Evolutionary conservation across 2,113 vertebrate species (phyloP).

Genomic region (Peromyscus polionotus): DNA sequence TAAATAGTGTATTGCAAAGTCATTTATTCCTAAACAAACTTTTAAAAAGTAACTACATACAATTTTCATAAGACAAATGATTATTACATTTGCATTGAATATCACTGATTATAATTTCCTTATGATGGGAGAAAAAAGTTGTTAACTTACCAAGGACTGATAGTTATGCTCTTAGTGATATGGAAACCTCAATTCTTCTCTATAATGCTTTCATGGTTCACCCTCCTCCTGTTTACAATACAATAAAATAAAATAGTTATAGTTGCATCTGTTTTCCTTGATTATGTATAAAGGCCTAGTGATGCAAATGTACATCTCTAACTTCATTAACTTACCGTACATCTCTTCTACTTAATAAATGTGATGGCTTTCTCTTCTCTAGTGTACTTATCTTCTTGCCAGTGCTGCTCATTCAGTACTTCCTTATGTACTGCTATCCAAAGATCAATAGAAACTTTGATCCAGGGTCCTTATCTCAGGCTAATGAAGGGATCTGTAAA

Average conservation of each 20-base stretch:
- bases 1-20: not conserved
- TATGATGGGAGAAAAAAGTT: not conserved
- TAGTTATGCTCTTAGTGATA: not conserved
- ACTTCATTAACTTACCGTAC: not conserved
- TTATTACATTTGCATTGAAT: not conserved
- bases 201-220: not conserved
- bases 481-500: slow-evolving; percentile 25
- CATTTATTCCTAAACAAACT: not conserved
- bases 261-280: not conserved
- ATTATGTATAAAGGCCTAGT: not conserved
- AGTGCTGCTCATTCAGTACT: not conserved
- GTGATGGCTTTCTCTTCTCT: not conserved
- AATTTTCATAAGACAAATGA: not conserved
- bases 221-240: not conserved
- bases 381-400: not conserved
- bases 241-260: not conserved
- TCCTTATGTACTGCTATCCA: slow-evolving; percentile 3
- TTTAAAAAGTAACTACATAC: not conserved
- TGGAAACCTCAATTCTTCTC: not conserved
- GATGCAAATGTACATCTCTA: not conserved
- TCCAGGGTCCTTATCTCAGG: not conserved
- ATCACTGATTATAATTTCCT: not conserved
- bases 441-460: not conserved
- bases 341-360: not conserved
- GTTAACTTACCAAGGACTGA: not conserved